Conservation (phyloP, 2,113 vertebrate genomes). For the Corvus hawaiiensis region DNA sequence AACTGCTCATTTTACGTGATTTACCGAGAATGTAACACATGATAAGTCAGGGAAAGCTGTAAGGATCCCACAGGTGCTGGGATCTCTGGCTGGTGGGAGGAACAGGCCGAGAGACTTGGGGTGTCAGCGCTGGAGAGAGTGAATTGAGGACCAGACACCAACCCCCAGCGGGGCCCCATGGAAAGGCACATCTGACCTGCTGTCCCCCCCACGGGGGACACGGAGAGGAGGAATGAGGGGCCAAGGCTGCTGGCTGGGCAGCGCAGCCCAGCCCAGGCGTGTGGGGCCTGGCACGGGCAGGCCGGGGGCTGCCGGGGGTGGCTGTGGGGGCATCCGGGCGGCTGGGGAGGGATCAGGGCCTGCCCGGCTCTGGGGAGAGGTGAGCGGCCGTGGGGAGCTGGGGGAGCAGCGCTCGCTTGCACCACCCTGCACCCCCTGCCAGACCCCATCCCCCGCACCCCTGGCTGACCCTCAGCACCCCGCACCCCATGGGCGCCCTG, state of each 20-base stretch:
- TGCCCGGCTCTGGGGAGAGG: not conserved
- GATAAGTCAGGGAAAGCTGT: not conserved
- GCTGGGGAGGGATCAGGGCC: not conserved
- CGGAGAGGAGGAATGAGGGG: not conserved
- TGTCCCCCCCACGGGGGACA: accelerated
- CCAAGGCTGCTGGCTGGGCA: not conserved
- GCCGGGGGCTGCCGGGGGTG: not conserved
- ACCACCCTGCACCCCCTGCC: not conserved
- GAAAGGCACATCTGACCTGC: not conserved
- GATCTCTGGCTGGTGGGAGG: not conserved
- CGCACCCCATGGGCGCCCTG: not conserved
- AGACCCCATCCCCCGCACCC: not conserved
- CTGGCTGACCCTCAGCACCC: not conserved
- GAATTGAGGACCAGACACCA: accelerated
- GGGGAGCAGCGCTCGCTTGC: no score
- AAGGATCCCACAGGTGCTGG: not conserved
- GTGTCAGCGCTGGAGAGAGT: not conserved
- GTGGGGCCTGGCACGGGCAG: not conserved
- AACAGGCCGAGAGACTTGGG: not conserved
- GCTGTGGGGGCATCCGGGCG: not conserved
- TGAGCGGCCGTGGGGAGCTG: not conserved
- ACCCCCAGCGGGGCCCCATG: accelerated
- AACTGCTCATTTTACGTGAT: not conserved
- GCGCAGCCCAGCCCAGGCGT: not conserved
- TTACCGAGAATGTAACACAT: accelerated